These are phyloP conservation scores for Spialia ferax DNA, from an alignment of 2,888 invertebrate genomes.

Conservation along the genomic window DNA sequence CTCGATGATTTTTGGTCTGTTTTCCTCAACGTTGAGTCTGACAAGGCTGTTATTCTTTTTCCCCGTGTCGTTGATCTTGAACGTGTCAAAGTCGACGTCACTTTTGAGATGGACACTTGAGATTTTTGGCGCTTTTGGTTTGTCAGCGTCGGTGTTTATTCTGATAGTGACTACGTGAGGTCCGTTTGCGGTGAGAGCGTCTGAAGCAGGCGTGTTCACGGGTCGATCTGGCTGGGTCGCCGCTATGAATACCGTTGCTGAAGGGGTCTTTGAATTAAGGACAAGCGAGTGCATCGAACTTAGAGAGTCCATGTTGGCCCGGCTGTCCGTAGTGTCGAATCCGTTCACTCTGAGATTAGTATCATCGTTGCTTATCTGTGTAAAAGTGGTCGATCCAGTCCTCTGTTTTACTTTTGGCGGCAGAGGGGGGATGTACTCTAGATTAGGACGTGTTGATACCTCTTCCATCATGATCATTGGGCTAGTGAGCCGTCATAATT, in stretches of 20 bases:
- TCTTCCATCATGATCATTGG: conserved; percentile 79
- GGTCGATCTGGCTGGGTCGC: conserved; percentile 81
- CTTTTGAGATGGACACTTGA: conserved; percentile 82
- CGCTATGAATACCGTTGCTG: conserved; percentile 86
- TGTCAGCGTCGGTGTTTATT: conserved; percentile 88
- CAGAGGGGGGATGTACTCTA: conserved; percentile 84
- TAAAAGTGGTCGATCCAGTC: conserved; percentile 75
- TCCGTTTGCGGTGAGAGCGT: conserved; percentile 71
- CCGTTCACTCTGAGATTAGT: conserved; percentile 63
- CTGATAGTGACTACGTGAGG: conserved; percentile 90
- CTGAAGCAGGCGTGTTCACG: conserved; percentile 76
- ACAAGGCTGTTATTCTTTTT: conserved; percentile 86
- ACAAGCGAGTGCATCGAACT: conserved; percentile 86
- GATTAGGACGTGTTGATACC: conserved; percentile 75
- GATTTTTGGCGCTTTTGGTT: conserved; percentile 79
- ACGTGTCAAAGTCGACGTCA: conserved; percentile 75
- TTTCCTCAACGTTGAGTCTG: conserved; percentile 86
- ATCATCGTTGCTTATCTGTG: conserved; percentile 75
- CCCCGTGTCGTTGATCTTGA: conserved; percentile 69
- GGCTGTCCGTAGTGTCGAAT: conserved; percentile 63
- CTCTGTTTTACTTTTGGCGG: conserved; percentile 85
- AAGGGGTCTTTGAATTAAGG: conserved; percentile 83
- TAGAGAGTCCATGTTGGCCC: conserved; percentile 68
- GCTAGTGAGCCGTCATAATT: conserved; percentile 82
- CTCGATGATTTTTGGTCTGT: conserved; percentile 79